These are phyloP conservation scores for Hymenopus coronatus DNA, from an alignment of 2,888 invertebrate genomes.

Conservation along the genomic window DNA sequence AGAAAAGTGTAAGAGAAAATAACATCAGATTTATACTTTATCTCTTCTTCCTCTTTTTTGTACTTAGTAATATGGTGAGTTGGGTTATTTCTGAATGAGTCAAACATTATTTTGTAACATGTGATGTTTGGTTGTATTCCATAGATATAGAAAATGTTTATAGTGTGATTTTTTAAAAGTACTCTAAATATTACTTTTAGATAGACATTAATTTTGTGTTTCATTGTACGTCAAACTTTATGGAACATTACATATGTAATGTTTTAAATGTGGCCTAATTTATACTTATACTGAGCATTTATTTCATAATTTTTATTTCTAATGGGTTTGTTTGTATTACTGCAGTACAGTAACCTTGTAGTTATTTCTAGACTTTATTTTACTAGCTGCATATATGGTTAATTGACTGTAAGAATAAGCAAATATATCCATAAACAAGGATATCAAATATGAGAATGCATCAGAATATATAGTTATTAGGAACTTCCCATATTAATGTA, in stretches of 20 bases:
- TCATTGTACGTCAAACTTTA: background rate
- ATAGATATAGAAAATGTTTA: background rate
- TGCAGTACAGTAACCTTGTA: background rate
- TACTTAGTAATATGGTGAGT: background rate
- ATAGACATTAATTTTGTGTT: background rate
- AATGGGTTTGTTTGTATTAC: background rate
- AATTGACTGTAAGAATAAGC: background rate
- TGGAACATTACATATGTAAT: background rate
- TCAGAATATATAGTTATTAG: conserved; percentile 2
- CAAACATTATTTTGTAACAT: background rate
- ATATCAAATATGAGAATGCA: background rate
- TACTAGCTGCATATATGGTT: background rate
- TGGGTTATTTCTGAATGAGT: background rate
- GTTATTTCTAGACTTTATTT: background rate
- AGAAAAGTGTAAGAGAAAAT: background rate
- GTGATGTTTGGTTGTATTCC: background rate
- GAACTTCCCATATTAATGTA: background rate
- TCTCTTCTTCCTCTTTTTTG: background rate
- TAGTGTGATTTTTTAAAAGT: background rate
- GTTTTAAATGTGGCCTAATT: background rate
- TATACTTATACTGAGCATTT: background rate
- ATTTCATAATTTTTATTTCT: background rate
- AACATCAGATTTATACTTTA: background rate
- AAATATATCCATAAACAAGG: background rate
- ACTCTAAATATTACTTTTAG: background rate